phyloP scores from a whole-genome alignment of 1,140 invertebrate species.

The Euborellia annulipes region DNA sequence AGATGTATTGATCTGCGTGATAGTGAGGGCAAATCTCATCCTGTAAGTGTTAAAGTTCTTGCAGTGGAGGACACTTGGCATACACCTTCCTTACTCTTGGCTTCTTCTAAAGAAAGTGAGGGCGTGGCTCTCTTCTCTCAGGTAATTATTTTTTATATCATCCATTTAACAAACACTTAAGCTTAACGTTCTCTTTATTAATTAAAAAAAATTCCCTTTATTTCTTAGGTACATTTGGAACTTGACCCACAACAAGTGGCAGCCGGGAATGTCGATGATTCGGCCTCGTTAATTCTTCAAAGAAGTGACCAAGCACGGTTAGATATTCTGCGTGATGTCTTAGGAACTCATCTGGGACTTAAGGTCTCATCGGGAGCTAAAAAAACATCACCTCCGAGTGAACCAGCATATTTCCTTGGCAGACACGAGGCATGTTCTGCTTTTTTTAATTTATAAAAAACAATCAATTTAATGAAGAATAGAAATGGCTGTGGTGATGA shows the following conservation, averaged over 20 bases:
- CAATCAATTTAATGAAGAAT: no score
- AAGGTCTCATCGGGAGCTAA: slow-evolving; percentile 21
- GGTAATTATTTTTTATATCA: slow-evolving; percentile 31
- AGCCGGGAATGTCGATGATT: slow-evolving; percentile 34
- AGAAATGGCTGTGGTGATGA: no score
- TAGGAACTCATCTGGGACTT: slow-evolving; percentile 49
- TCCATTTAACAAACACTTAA: no score
- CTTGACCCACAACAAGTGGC: slow-evolving; percentile 36
- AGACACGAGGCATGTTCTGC: slow-evolving; percentile 46
- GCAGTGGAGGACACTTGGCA: slow-evolving; percentile 73
- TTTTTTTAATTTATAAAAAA: slow-evolving; percentile 2
- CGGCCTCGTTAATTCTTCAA: slow-evolving; percentile 39
- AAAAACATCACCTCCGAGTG: no score
- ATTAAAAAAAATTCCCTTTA: no score
- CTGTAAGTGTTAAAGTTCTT: slow-evolving; percentile 53
- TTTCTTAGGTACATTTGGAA: slow-evolving; percentile 33
- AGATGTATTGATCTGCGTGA: slow-evolving; percentile 9
- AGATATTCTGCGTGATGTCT: slow-evolving; percentile 60
- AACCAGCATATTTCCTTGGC: slow-evolving; percentile 54
- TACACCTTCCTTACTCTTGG: slow-evolving; percentile 61
- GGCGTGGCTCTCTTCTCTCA: slow-evolving; percentile 71
- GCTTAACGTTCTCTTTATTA: no score
- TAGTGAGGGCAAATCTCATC: slow-evolving; percentile 40
- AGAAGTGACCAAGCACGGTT: slow-evolving; percentile 46
- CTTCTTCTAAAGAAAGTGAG: slow-evolving; percentile 38